phyloP scores from a whole-genome alignment of 2,888 invertebrate species.

The Acleris holmiana region DNA sequence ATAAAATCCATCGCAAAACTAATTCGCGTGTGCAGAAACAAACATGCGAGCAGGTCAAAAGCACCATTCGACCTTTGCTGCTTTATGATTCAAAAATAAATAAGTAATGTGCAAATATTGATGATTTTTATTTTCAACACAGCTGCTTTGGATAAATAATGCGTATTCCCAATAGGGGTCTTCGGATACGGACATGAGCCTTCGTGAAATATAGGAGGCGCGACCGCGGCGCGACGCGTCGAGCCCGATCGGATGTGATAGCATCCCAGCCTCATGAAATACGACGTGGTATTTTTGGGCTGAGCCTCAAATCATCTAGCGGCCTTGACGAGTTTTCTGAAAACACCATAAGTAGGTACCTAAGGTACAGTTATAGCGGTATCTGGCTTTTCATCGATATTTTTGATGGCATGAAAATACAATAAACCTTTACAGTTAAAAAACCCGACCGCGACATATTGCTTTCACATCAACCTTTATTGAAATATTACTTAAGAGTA shows the following conservation, averaged over 20 bases:
- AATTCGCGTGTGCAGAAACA: slow-evolving; percentile 19
- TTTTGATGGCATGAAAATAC: no score
- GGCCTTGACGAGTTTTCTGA: no score
- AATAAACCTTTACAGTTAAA: no score
- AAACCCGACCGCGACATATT: no score
- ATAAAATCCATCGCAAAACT: slow-evolving; percentile 11
- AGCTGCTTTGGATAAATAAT: slow-evolving; percentile 16
- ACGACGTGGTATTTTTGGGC: slow-evolving; percentile 25
- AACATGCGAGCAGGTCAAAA: slow-evolving; percentile 26
- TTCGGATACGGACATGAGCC: slow-evolving; percentile 16
- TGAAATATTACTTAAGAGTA: no score
- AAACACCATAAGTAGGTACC: no score
- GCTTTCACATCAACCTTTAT: no score
- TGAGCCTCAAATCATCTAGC: no score
- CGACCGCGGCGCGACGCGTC: slow-evolving; percentile 12
- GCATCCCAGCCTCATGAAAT: slow-evolving; percentile 36
- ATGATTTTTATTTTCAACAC: slow-evolving; percentile 16
- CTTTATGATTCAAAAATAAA: slow-evolving; percentile 8
- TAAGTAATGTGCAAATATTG: slow-evolving; percentile 12
- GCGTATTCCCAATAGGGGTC: slow-evolving; percentile 8
- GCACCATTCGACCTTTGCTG: slow-evolving; percentile 14
- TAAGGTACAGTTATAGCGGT: no score
- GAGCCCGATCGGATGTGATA: slow-evolving; percentile 38
- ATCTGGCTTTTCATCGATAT: no score
- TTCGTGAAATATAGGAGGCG: slow-evolving; percentile 17